Percentiles rank a stretch among this genome's conserved stretches.
Conservation (phyloP, 2,888 invertebrate species). For the Agrilus mali region DNA sequence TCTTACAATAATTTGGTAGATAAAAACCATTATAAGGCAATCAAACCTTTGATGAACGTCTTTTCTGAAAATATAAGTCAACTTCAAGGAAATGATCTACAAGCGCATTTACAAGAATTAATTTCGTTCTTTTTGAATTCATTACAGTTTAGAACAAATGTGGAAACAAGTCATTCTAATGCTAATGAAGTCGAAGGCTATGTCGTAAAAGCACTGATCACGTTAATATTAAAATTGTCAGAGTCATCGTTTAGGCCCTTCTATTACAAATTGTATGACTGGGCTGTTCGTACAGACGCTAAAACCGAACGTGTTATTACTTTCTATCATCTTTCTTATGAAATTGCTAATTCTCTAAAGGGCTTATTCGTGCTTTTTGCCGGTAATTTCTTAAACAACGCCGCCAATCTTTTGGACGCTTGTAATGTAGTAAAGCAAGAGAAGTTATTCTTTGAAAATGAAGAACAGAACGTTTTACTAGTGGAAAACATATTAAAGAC, state of each 20-base stretch:
- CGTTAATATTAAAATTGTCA: conserved; percentile 74
- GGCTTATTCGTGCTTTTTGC: conserved; percentile 86
- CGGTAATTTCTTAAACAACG: conserved; percentile 70
- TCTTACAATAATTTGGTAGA: conserved; percentile 49
- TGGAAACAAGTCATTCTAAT: conserved; percentile 27
- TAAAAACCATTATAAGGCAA: conserved; percentile 45
- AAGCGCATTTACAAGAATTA: conserved; percentile 51
- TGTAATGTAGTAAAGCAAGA: conserved; percentile 52
- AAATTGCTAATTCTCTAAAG: conserved; percentile 70
- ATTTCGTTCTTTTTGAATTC: conserved; percentile 62
- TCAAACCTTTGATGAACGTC: conserved; percentile 62
- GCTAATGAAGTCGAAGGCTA: conserved; percentile 56
- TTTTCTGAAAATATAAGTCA: conserved; percentile 58
- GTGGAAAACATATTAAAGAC: conserved; percentile 64
- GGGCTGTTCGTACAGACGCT: conserved; percentile 59
- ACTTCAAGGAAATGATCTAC: conserved; percentile 49
- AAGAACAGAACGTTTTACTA: conserved; percentile 46
- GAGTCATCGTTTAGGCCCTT: conserved; percentile 82
- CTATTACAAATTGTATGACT: conserved; percentile 76
- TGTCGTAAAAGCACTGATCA: conserved; percentile 64
- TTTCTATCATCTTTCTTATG: conserved; percentile 68
- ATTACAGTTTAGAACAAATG: conserved; percentile 52
- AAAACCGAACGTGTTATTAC: conserved; percentile 60
- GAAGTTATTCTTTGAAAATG: conserved; percentile 37
- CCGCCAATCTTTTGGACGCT: conserved; percentile 55